These are phyloP conservation scores for Mactra quadrangularis DNA, from an alignment of 1,140 invertebrate species.

Conservation along the genomic window DNA sequence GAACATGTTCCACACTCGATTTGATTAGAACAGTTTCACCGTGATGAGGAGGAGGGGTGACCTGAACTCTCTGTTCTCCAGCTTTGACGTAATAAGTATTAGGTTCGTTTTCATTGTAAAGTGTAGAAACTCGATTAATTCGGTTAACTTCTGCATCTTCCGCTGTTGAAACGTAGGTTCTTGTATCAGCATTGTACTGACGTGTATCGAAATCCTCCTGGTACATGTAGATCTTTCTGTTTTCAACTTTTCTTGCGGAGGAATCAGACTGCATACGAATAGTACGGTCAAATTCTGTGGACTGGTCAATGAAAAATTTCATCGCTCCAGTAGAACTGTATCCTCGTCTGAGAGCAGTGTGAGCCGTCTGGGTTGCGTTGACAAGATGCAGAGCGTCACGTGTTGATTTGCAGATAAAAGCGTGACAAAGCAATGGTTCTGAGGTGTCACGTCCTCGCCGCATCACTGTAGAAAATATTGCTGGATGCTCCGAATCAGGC, in stretches of 20 bases:
- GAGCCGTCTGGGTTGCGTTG: slow-evolving; percentile 68
- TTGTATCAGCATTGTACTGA: slow-evolving; percentile 35
- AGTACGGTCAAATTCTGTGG: slow-evolving; percentile 46
- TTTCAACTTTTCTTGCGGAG: not conserved
- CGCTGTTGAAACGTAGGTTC: slow-evolving; percentile 18
- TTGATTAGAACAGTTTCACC: slow-evolving; percentile 27
- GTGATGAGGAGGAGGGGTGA: slow-evolving; percentile 6
- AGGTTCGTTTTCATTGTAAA: not conserved
- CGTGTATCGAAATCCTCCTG: slow-evolving; percentile 50
- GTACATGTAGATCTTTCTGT: slow-evolving; percentile 55
- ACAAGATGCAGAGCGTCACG: slow-evolving; percentile 70
- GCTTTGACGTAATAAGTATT: slow-evolving; percentile 59
- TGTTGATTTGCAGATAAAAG: slow-evolving; percentile 94
- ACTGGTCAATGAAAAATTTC: slow-evolving; percentile 55
- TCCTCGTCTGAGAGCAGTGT: slow-evolving; percentile 44
- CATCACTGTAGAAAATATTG: slow-evolving; percentile 97
- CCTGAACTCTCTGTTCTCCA: not conserved
- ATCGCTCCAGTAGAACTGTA: slow-evolving; percentile 36
- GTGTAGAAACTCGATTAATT: not conserved
- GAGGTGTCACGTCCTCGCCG: slow-evolving; percentile 93
- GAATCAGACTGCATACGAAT: slow-evolving; percentile 7
- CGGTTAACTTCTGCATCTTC: not conserved
- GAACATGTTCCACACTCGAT: slow-evolving; percentile 7
- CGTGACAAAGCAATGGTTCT: slow-evolving; percentile 98
- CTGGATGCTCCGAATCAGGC: slow-evolving; percentile 90